These are phyloP conservation scores for Hydrolagus colliei DNA, from an alignment of 2,797 vertebrate genomes.

Conservation along the genomic window DNA sequence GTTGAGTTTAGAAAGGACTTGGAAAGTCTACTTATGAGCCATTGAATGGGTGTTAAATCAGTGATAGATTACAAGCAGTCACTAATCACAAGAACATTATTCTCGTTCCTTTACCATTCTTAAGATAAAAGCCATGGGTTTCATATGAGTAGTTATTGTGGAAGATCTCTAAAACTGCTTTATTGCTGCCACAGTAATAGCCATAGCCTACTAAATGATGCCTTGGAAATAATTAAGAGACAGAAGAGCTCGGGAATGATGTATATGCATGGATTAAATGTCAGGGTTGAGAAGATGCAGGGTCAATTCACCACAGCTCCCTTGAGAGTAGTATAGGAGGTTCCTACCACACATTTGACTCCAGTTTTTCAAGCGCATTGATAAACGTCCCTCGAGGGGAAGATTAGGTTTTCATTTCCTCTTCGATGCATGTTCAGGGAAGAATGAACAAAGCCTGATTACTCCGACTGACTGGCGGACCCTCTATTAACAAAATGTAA, in stretches of 20 bases:
- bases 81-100: constrained; percentile 2
- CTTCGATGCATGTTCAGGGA: background rate
- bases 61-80: background rate
- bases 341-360: background rate
- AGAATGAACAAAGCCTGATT: background rate
- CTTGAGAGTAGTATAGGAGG: background rate
- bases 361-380: background rate
- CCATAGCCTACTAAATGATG: constrained; percentile 19
- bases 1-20: background rate
- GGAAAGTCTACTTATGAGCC: background rate
- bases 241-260: constrained; percentile 36
- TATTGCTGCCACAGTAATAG: background rate
- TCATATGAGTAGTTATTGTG: constrained; percentile 18
- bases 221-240: constrained; percentile 34
- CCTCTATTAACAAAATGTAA: background rate
- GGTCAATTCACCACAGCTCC: constrained; percentile 30
- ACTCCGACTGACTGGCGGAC: background rate
- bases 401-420: background rate
- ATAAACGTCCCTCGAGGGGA: background rate
- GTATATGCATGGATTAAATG: constrained; percentile 40
- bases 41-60: constrained; percentile 6
- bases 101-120: background rate
- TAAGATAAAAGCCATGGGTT: background rate
- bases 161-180: constrained; percentile 6
- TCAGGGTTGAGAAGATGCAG: constrained; percentile 37